Conservation (phyloP, 2,888 invertebrate genomes). For the Eupithecia exiguata region DNA sequence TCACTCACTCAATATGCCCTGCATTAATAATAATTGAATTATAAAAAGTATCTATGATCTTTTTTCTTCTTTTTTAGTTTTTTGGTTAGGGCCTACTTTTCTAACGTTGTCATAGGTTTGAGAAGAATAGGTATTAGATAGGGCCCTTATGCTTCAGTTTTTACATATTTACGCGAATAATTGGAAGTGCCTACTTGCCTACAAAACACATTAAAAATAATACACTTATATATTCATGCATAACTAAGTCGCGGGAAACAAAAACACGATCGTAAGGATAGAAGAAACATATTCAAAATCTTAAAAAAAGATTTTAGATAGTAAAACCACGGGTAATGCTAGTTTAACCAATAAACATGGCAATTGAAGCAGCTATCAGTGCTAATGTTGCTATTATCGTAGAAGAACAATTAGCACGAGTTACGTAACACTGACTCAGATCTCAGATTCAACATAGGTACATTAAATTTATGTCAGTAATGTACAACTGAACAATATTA, state of each 20-base stretch:
- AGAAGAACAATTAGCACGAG: constrained; percentile 17
- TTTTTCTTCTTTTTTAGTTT: too few relatives aligned
- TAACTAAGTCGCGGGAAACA: background rate
- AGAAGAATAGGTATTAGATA: too few relatives aligned
- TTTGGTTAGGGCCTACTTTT: too few relatives aligned
- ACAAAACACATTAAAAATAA: too few relatives aligned
- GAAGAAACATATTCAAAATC: background rate
- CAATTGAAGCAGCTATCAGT: constrained; percentile 23
- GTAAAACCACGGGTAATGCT: background rate
- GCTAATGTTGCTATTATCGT: constrained; percentile 21
- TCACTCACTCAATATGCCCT: background rate
- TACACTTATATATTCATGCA: background rate
- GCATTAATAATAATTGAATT: too few relatives aligned
- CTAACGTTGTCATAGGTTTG: too few relatives aligned
- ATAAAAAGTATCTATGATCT: too few relatives aligned
- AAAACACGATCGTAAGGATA: background rate
- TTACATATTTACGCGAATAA: too few relatives aligned
- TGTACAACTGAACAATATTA: background rate
- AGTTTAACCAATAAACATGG: constrained; percentile 10
- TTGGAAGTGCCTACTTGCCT: too few relatives aligned
- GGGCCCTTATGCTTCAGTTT: too few relatives aligned
- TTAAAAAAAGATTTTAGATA: background rate
- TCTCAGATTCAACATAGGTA: constrained; percentile 3
- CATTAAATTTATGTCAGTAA: background rate
- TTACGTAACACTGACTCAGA: constrained; percentile 20